These are phyloP conservation scores for Phenganax marumi DNA, from an alignment of 92 coral and sea anemone species.

Conservation along the genomic window DNA sequence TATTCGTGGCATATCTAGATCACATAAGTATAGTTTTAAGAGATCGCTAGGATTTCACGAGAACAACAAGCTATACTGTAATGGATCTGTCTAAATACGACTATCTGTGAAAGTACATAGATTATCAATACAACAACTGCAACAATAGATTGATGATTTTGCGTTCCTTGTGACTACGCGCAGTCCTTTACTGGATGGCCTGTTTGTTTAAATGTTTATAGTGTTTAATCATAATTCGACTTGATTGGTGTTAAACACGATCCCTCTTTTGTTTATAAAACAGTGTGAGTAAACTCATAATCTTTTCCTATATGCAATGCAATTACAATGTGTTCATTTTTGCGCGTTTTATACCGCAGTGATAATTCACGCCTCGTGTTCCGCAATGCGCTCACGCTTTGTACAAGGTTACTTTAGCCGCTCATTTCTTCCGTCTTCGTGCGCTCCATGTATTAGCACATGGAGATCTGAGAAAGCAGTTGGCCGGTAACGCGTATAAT, in stretches of 20 bases:
- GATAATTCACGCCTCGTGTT: conserved; percentile 5
- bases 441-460: too few species aligned
- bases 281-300: conserved; percentile 27
- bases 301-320: conserved; percentile 10
- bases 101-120: neutral
- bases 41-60: neutral
- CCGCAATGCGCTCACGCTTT: neutral
- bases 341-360: conserved; percentile 5
- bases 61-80: neutral
- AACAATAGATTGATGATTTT: conserved; percentile 14
- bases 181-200: conserved; percentile 17
- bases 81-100: conserved; percentile 5
- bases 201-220: conserved; percentile 41
- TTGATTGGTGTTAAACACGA: conserved; percentile 43
- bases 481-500: too few species aligned
- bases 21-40: neutral
- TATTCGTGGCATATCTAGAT: neutral
- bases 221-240: conserved; percentile 41
- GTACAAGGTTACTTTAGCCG: neutral
- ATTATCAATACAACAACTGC: conserved; percentile 4
- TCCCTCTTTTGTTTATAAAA: conserved; percentile 35
- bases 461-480: too few species aligned
- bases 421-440: neutral
- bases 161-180: conserved; percentile 7
- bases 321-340: conserved; percentile 18